Evolutionary conservation across 2,797 vertebrate species (phyloP).

Genomic region (Delichon dasypus): DNA sequence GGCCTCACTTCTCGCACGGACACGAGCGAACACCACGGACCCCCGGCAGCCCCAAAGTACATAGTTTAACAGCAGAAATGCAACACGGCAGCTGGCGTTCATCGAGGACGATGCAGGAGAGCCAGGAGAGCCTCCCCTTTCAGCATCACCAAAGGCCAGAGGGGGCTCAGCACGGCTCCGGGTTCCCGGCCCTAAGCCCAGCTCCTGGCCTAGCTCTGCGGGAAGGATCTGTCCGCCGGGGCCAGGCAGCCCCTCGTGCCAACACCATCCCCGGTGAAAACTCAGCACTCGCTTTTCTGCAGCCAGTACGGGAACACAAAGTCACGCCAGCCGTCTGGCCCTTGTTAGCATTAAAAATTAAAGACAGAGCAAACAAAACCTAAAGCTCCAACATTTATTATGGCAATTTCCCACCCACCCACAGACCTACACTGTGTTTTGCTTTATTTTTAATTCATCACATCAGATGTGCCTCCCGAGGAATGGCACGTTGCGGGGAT

Average conservation of each 20-base stretch:
- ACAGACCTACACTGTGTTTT: conserved; percentile 36
- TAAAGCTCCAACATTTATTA: conserved; percentile 85
- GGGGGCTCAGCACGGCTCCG: neutral
- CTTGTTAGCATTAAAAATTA: conserved; percentile 70
- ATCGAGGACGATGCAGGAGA: conserved; percentile 44
- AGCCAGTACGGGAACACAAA: conserved; percentile 34
- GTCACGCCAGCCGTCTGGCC: conserved; percentile 46
- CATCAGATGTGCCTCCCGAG: conserved; percentile 72
- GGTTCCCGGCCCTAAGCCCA: conserved; percentile 3
- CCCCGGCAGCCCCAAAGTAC: conserved; percentile 12
- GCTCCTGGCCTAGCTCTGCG: neutral
- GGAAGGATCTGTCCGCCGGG: conserved; percentile 11
- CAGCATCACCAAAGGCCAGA: conserved; percentile 49
- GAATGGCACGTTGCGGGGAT: conserved; percentile 71
- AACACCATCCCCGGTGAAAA: neutral
- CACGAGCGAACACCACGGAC: rapidly evolving
- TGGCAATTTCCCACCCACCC: conserved; percentile 71
- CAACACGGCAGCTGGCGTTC: conserved; percentile 40
- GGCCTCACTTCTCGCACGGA: rapidly evolving
- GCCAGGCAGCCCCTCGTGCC: neutral
- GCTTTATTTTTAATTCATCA: conserved; percentile 54
- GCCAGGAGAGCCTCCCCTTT: conserved; percentile 35
- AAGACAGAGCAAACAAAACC: conserved; percentile 77
- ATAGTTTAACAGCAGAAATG: conserved; percentile 66
- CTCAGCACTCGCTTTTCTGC: neutral